Percentiles rank a stretch among this genome's conserved stretches.
phyloP scores from a whole-genome alignment of 1,140 invertebrate genomes.

The Micrasema longulum region DNA sequence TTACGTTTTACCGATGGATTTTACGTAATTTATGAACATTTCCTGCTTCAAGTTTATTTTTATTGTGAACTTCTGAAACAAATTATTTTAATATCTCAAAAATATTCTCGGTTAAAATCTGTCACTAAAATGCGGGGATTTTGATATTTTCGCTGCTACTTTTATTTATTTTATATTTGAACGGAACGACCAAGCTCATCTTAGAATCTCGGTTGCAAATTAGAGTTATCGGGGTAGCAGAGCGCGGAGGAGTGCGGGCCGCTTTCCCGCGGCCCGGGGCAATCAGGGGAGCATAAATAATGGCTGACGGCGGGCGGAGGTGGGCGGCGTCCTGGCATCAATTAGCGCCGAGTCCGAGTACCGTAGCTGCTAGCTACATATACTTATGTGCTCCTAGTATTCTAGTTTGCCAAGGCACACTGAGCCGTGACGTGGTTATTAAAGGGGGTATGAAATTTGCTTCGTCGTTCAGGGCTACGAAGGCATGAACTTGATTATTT shows the following conservation, averaged over 20 bases:
- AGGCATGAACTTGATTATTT: too few species aligned
- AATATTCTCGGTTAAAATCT: too few species aligned
- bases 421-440: background rate
- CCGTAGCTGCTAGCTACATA: background rate
- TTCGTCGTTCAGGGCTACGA: too few species aligned
- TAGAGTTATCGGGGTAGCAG: constrained; percentile 23
- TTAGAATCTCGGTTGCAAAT: constrained; percentile 1
- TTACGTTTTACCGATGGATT: too few species aligned
- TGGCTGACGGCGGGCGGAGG: constrained; percentile 20
- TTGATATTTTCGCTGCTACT: too few species aligned
- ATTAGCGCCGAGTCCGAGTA: constrained; percentile 26
- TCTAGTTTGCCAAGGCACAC: constrained; percentile 5
- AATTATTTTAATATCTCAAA: too few species aligned
- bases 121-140: too few species aligned
- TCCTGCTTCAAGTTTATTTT: too few species aligned
- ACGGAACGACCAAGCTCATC: background rate
- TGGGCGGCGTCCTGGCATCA: constrained; percentile 16
- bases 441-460: too few species aligned
- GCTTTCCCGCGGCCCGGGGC: constrained; percentile 22
- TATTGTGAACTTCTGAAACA: too few species aligned
- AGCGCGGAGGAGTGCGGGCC: background rate
- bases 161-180: too few species aligned
- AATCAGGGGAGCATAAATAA: constrained; percentile 36
- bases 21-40: too few species aligned
- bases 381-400: constrained; percentile 12